Conservation (phyloP, 2,888 invertebrate species). For the Chorisops tibialis region DNA sequence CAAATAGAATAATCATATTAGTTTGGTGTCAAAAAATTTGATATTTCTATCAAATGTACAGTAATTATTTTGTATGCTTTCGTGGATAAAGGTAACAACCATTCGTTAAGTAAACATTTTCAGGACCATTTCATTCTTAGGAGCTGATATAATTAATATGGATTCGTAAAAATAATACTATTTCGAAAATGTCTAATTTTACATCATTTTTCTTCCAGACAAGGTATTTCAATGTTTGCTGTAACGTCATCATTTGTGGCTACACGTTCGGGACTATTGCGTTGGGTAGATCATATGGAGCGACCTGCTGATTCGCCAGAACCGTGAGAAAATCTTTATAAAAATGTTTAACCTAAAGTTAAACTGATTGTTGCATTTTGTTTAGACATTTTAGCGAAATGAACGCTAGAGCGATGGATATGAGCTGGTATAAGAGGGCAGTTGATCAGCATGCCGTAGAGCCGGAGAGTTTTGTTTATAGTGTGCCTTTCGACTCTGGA, state of each 20-base stretch:
- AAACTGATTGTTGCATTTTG: constrained; percentile 12
- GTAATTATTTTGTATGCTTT: no score
- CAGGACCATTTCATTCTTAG: neutral
- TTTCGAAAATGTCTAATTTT: constrained; percentile 10
- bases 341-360: neutral
- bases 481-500: constrained; percentile 56
- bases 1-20: no score
- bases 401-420: constrained; percentile 78
- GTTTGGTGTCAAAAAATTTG: no score
- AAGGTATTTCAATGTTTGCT: constrained; percentile 84
- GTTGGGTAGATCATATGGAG: constrained; percentile 76
- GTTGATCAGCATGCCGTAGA: constrained; percentile 85
- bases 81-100: neutral
- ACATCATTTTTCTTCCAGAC: constrained; percentile 64
- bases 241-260: constrained; percentile 83
- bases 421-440: constrained; percentile 86
- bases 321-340: constrained; percentile 58
- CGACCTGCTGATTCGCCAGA: constrained; percentile 60
- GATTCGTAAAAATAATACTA: neutral
- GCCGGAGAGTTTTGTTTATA: constrained; percentile 87
- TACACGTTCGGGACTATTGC: constrained; percentile 81
- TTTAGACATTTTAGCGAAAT: constrained; percentile 77
- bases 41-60: no score
- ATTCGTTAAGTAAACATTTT: neutral
- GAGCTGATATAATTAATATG: neutral